Percentiles rank a stretch among this genome's conserved stretches.
phyloP scores from a whole-genome alignment of 2,888 invertebrate genomes.

The Eutolmus rufibarbis region DNA sequence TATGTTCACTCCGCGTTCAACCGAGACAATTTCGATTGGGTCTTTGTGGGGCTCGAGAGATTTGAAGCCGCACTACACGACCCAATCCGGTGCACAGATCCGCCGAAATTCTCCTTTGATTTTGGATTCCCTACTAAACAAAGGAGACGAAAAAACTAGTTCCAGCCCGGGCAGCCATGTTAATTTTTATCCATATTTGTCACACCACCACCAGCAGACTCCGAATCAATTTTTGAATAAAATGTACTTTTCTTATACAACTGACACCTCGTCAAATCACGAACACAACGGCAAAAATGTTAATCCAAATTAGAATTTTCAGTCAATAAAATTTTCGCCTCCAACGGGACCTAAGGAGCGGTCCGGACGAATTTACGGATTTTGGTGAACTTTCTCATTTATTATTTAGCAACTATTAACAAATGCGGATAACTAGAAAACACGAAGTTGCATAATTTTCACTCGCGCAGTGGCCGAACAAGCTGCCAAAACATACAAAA shows the following conservation, averaged over 20 bases:
- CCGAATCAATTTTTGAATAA: constrained; percentile 7
- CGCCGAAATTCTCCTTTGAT: neutral
- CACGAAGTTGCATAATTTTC: constrained; percentile 44
- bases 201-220: constrained; percentile 8
- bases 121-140: constrained; percentile 66
- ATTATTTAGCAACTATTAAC: neutral
- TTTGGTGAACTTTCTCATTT: neutral
- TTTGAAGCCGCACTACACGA: neutral
- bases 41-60: constrained; percentile 5
- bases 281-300: neutral
- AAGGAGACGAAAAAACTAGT: constrained; percentile 71
- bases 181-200: constrained; percentile 63
- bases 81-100: constrained; percentile 17
- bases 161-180: constrained; percentile 84
- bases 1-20: neutral
- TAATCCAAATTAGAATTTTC: constrained; percentile 14
- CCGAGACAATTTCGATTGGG: constrained; percentile 2
- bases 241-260: constrained; percentile 1
- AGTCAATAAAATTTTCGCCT: neutral
- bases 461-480: constrained; percentile 29
- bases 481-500: constrained; percentile 43
- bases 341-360: neutral
- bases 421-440: neutral
- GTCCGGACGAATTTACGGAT: neutral
- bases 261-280: neutral